Base-by-base conservation (phyloP, 2,888 invertebrate species). In the Neuroscelio doddi region DNA sequence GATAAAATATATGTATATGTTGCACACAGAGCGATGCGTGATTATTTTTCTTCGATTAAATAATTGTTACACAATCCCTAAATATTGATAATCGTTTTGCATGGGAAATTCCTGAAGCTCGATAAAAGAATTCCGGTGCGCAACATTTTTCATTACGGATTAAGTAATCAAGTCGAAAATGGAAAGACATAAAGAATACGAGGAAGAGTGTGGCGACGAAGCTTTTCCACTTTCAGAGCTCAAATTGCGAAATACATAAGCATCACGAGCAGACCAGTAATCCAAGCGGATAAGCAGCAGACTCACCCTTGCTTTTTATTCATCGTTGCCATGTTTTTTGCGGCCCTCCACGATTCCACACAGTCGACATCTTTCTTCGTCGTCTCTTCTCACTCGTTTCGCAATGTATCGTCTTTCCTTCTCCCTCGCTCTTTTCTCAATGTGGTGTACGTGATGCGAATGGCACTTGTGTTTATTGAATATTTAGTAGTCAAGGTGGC, bases 391-490 rank as follows among this genome's bases (percentile, higher is more conserved):
- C 32, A 12, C n/a, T 32, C 32, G 32, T n/a, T 32, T 12, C n/a
- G 15, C 9, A 39, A 39, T 16, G 39, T 16, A 16, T 16, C 39
- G 17, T 39, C 39, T 21, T 21, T 39, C 17, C 21, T 39, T 17
- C 21, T 17, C 39, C 39, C 39, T 5, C 39, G 17, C 16, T 34
- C 14, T n/a, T 10, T 14, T 34, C 17, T 17, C 39, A 39, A 39
- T 39, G 39, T 58, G 30, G 34, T 58, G 67, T 77, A 81, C 82
- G 83, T 80, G 83, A 79, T 74, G 71, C 71, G 82, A 81, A 82
- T 82, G 82, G 81, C 78, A 77, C 73, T 63, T 73, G 74, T 79
- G 78, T 81, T 82, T 83, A 83, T 83, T 83, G 82, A 83, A 83
- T 82, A 83, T 83, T 83, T 83, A 81, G 39, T 21, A 39, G 39